phyloP scores from a whole-genome alignment of 2,888 invertebrate genomes.

The Eumerus sabulonum region DNA sequence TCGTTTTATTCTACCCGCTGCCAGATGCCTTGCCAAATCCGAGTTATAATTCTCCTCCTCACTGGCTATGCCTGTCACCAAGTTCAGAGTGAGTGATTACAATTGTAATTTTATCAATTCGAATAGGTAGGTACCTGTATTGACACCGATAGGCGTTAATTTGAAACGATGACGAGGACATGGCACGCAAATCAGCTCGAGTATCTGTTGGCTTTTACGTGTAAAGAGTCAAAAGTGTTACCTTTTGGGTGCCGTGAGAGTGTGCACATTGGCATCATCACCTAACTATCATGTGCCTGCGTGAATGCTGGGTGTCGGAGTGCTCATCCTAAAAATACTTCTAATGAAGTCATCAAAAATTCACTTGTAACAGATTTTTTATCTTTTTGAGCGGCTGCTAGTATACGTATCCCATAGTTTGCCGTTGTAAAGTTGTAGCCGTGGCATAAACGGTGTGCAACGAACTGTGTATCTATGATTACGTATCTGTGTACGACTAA shows the following conservation, averaged over 20 bases:
- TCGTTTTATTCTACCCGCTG: no score
- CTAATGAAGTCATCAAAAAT: constrained; percentile 65
- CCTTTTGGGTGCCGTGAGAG: constrained; percentile 2
- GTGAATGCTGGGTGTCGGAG: not conserved
- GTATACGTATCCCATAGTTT: constrained; percentile 2
- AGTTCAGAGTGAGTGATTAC: constrained; percentile 48
- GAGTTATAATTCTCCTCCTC: constrained; percentile 44
- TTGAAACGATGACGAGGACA: constrained; percentile 36
- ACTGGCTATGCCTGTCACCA: constrained; percentile 30
- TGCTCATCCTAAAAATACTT: constrained; percentile 59
- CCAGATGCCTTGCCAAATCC: not conserved
- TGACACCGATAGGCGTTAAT: constrained; percentile 14
- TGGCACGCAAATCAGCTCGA: constrained; percentile 37
- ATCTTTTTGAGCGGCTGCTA: no score
- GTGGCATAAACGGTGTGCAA: not conserved
- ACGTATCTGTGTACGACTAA: constrained; percentile 11
- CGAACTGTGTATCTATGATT: constrained; percentile 21
- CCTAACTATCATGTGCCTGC: not conserved
- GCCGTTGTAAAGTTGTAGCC: constrained; percentile 39
- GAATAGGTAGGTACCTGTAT: constrained; percentile 37
- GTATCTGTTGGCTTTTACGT: not conserved
- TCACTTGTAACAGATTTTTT: constrained; percentile 41
- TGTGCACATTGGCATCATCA: not conserved
- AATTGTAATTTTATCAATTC: constrained; percentile 36
- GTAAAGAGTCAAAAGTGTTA: no score